Evolutionary conservation across 2,888 invertebrate species (phyloP), one percentile per base, ranked within the genome.

Genomic region (Drosophila kokeensis): DNA sequence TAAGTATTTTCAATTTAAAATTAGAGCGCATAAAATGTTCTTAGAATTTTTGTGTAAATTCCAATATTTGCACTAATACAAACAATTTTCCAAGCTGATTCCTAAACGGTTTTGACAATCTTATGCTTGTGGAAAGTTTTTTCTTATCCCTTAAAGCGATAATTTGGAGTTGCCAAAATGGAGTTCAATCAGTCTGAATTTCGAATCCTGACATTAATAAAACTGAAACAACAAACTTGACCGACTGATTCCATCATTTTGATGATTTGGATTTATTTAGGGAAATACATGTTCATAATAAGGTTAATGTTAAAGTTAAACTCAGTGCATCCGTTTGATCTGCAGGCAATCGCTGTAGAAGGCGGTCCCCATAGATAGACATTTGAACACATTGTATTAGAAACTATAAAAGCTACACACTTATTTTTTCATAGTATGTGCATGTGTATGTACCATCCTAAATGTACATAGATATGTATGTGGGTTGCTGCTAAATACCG

Each of bases 311-410:
- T 63, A 69, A 61, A 54, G 50, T 13, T 32, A 32, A 53, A 40
- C 32, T 62, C 29, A 57, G 29, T 63, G 62, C 60, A 69, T 66
- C 59, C 65, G 59, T 64, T 75, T 29, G 30, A 45, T 50, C 52
- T 48, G 71, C 50, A 52, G 34, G 38, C 38, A 62, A 60, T 45
- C 21, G 29, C n/a, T 53, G 27, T 30, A 58, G 48, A 58, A 62
- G 61, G 55, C 65, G 49, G 58, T 15, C 64, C 65, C 71, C 68
- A 68, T 71, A 76, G 71, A 80, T 76, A 80, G 76, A 58, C 38
- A 69, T 63, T 69, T 58, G 65, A 59, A 38, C 29, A 69, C 30
- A 61, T 49, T 74, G 59, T 70, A 45, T 64, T 76, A 54, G 52
- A 69, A 38, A n/a, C 53, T 36, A 55, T 70, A 64, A 61, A 67